Base-by-base conservation (phyloP, 2,797 vertebrate genomes). In the Antennarius maculatus region DNA sequence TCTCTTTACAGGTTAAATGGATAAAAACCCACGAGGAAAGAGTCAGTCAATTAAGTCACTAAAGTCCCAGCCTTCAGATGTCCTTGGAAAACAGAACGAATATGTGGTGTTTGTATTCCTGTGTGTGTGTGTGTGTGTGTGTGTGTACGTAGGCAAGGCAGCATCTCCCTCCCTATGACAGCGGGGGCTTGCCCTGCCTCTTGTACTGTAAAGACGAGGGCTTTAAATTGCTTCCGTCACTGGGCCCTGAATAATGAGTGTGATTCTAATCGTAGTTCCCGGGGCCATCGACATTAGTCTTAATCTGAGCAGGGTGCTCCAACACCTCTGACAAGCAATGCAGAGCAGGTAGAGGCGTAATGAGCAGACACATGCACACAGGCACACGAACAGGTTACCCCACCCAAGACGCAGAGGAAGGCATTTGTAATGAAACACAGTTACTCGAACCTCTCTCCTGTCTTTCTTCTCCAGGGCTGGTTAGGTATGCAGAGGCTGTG, bases 191-290 rank as follows among this genome's bases (percentile, higher is more conserved):
- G 94, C 92, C 92, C 92, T 94, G 90, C 91, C 92, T 93, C 92
- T 92, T 93, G 92, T 93, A 94, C 92, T 92, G 91, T 93, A 92
- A 92, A 92, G 93, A 92, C 88, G 85, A 78, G 91, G 91, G 86
- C 90, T 92, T 92, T 94, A 94, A 93, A 94, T 94, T 94, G 93
- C 93, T 94, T 94, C 93, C 92, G 91, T 94, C 92, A 93, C 92
- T 69, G 52, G 89, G 82, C 71, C 86, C 92, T 94, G 94, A 94
- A 93, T 94, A 94, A 94, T 94, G 94, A 94, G 91, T 92, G 92
- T 92, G 92, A 94, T 94, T 94, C 92, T 94, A 94, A 94, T 94
- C 91, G 92, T 84, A 90, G 93, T 94, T 94, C 94, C 92, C 86
- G 89, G 89, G 92, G 93, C 94, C 92, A 89, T 89, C 80, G 86